phyloP scores from a whole-genome alignment of 1,140 invertebrate genomes.

The Leptopilina boulardi region DNA sequence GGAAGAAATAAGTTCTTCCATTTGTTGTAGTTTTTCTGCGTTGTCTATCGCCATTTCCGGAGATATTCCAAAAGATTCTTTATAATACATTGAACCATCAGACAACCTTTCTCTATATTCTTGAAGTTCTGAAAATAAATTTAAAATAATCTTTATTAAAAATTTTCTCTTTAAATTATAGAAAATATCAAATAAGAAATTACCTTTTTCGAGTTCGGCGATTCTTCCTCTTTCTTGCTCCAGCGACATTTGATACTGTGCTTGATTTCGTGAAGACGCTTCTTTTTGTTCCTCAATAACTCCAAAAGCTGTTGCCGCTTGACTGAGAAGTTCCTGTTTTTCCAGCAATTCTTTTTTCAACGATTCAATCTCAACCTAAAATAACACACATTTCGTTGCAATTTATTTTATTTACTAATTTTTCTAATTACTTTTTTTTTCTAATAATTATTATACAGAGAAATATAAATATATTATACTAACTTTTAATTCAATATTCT shows the following conservation, averaged over 20 bases:
- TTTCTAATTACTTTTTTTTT: background rate
- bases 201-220: conserved; percentile 66
- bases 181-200: no score
- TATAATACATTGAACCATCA: conserved; percentile 63
- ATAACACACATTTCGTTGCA: conserved; percentile 32
- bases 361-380: conserved; percentile 86
- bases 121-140: conserved; percentile 63
- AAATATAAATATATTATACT: no score
- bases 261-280: conserved; percentile 61
- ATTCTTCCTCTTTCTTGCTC: conserved; percentile 67
- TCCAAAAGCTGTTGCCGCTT: conserved; percentile 88
- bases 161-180: no score
- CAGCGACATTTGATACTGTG: conserved; percentile 67
- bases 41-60: conserved; percentile 68
- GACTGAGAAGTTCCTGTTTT: conserved; percentile 88
- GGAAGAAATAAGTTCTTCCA: conserved; percentile 69
- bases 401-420: background rate
- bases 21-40: conserved; percentile 68
- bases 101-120: conserved; percentile 62
- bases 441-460: no score
- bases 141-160: background rate
- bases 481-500: conserved; percentile 88
- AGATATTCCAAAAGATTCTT: conserved; percentile 69
- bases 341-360: conserved; percentile 86
- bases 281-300: conserved; percentile 81